phyloP scores from a whole-genome alignment of 2,797 vertebrate genomes.

The Paguma larvata region DNA sequence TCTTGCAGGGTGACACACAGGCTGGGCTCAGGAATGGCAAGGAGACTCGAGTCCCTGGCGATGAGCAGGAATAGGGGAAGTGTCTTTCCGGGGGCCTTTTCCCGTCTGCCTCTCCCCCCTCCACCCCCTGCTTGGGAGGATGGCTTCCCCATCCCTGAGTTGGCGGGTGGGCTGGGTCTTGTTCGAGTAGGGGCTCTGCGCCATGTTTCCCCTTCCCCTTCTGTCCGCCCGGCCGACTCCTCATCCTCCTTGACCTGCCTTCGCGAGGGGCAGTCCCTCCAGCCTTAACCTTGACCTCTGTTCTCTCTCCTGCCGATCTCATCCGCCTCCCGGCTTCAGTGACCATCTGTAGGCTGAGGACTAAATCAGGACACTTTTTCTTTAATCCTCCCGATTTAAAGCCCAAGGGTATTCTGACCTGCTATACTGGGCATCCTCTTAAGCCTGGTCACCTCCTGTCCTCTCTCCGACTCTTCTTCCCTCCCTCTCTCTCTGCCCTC shows the following conservation, averaged over 20 bases:
- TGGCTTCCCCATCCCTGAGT: background rate
- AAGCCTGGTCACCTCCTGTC: fast-evolving
- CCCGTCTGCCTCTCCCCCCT: fast-evolving
- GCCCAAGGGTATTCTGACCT: background rate
- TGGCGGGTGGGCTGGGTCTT: background rate
- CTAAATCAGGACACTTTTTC: background rate
- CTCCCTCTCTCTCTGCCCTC: too few species aligned
- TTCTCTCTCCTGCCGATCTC: background rate
- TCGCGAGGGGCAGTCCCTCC: background rate
- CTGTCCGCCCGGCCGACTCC: fast-evolving
- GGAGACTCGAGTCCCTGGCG: background rate
- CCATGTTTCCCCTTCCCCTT: background rate
- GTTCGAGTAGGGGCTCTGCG: background rate
- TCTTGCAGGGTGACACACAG: background rate
- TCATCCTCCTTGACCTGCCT: background rate
- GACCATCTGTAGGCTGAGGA: background rate
- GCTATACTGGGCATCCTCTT: background rate
- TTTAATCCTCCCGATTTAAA: background rate
- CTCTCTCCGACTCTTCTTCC: background rate
- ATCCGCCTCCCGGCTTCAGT: background rate
- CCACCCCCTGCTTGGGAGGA: background rate
- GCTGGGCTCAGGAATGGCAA: background rate
- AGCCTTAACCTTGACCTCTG: background rate
- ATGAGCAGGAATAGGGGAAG: background rate
- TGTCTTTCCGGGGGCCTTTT: background rate